These are phyloP conservation scores for Halictus ligatus DNA, from an alignment of 2,888 invertebrate species.

Conservation along the genomic window DNA sequence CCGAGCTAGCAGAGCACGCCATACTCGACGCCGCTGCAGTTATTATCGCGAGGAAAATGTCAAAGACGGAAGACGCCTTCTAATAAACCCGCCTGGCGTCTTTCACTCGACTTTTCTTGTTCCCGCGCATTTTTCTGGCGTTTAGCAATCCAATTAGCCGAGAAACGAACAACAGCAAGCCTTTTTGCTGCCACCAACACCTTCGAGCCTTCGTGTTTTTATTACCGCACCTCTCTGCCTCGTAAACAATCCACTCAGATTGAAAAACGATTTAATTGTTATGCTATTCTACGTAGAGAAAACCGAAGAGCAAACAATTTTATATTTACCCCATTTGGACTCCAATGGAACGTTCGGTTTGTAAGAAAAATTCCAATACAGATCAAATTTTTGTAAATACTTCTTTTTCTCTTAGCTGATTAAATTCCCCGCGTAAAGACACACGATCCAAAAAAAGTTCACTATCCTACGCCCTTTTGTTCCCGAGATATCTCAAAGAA, in stretches of 20 bases:
- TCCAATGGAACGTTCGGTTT: neutral
- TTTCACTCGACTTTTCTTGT: slow-evolving; percentile 37
- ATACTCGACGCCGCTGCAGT: slow-evolving; percentile 15
- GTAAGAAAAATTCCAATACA: too few species aligned
- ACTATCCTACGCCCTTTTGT: neutral
- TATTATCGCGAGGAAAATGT: slow-evolving; percentile 39
- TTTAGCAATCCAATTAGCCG: slow-evolving; percentile 12
- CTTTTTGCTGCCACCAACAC: neutral
- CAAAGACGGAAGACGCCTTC: slow-evolving; percentile 35
- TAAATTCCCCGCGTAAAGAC: too few species aligned
- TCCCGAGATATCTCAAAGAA: too few species aligned
- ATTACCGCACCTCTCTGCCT: neutral
- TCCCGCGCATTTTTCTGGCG: neutral
- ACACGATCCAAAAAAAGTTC: neutral
- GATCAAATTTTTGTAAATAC: too few species aligned
- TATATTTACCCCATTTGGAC: neutral
- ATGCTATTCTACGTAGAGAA: neutral
- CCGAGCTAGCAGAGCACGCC: neutral
- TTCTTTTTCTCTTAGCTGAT: too few species aligned
- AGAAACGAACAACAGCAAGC: neutral
- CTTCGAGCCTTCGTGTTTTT: neutral
- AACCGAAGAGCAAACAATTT: neutral
- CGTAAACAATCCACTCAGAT: neutral
- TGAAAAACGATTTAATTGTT: neutral
- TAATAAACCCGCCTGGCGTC: slow-evolving; percentile 37